These are phyloP conservation scores for Pachyramphus minor DNA, from an alignment of 2,113 vertebrate species.

Conservation along the genomic window DNA sequence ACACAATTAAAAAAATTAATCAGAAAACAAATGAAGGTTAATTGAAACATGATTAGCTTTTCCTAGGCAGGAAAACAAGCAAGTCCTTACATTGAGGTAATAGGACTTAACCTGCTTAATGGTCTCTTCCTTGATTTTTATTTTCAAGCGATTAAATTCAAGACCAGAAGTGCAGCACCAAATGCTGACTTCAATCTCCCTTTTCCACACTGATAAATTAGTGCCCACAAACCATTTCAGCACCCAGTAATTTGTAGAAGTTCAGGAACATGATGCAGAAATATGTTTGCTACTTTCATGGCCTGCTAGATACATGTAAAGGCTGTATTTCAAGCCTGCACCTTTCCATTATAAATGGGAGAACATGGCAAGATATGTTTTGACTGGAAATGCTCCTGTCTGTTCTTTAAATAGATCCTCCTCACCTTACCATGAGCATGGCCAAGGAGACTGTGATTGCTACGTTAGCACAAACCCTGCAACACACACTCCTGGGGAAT, in stretches of 20 bases:
- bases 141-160: not conserved
- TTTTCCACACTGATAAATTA: not conserved
- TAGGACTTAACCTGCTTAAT: not conserved
- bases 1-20: not conserved
- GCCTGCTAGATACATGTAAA: not conserved
- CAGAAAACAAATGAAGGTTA: not conserved
- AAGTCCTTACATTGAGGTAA: not conserved
- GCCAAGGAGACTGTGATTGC: not conserved
- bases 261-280: not conserved
- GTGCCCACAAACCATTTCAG: not conserved
- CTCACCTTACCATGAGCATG: not conserved
- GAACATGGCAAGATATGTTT: not conserved
- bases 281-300: not conserved
- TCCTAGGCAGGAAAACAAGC: not conserved
- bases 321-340: not conserved
- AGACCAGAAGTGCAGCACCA: not conserved
- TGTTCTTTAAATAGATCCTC: not conserved
- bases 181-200: not conserved
- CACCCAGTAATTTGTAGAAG: not conserved
- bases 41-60: not conserved
- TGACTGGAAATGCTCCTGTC: not conserved
- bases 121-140: not conserved
- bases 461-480: not conserved
- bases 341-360: not conserved
- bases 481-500: no score